Evolutionary conservation across 2,888 invertebrate genomes (phyloP), one percentile per base, ranked within the genome.

Genomic region (Eulithis prunata): DNA sequence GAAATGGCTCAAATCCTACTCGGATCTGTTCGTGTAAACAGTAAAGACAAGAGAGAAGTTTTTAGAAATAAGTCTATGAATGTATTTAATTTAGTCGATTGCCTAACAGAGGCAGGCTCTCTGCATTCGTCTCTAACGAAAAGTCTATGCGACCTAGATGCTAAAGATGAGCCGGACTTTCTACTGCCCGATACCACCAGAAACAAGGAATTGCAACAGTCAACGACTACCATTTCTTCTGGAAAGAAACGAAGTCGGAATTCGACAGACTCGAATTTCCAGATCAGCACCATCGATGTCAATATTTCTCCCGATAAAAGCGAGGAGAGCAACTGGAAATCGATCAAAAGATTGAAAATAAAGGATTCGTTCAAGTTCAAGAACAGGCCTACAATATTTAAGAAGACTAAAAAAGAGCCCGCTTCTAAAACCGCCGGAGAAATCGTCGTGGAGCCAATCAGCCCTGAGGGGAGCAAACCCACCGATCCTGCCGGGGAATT

Each of bases 331-430:
- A 85, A 91, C 73, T 93, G 93, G 93, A 93, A 93, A 75, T 92
- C 93, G 2, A 93, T 93, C 36, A 93, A 93, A 78, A 85, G 92
- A 71, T 77, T 93, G 55, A 93, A 93, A 81, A 93, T 93, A 66
- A 93, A 93, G 73, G 93, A 93, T 75, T 93, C 93, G 0, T 93
- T 93, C 75, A 91, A 93, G 72, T 93, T 93, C 73, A 93, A 93
- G 75, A 93, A 89, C 68, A 85, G 90, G 72, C 93, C 93, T 1
- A 88, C 90, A 6, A 92, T 93, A 79, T 92, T 93, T 71, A 93
- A 93, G 77, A 86, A 82, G 69, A 86, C 88, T 1, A 91, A 91
- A 79, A 93, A 93, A 61, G 91, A 92, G 57, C 81, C 90, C 0
- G 82, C 87, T 3, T 82, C 89, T 0, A 93, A 92, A 75, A 73